Conservation (phyloP, 2,797 vertebrate species). For the Diplodus puntazzo region DNA sequence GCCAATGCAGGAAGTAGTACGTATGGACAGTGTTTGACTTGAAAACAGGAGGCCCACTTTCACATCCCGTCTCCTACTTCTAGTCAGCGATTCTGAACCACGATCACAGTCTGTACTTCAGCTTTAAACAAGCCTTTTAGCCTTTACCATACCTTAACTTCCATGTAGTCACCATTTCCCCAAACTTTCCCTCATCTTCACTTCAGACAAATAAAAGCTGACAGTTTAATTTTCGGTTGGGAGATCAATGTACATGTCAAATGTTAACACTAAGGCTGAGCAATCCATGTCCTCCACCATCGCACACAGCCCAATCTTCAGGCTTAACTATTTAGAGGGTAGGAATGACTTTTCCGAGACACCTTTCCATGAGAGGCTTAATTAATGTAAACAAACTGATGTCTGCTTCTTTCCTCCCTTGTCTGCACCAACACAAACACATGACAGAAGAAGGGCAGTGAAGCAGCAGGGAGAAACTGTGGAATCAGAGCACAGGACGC, state of each 20-base stretch:
- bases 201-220: not conserved
- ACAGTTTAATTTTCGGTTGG: not conserved
- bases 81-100: constrained; percentile 6
- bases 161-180: not conserved
- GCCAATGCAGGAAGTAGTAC: not conserved
- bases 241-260: not conserved
- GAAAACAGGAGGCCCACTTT: constrained; percentile 8
- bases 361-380: constrained; percentile 19
- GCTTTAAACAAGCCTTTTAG: not conserved
- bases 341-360: not conserved
- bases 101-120: not conserved
- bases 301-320: not conserved
- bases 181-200: not conserved
- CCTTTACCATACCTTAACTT: not conserved
- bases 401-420: not conserved
- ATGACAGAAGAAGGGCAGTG: constrained; percentile 1
- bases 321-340: not conserved
- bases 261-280: too few species aligned
- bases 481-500: not conserved
- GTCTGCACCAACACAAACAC: constrained; percentile 2
- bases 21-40: not conserved
- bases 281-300: not conserved
- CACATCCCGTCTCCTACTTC: not conserved
- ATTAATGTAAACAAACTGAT: constrained; percentile 27
- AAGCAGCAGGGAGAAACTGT: constrained; percentile 2